phyloP scores from a whole-genome alignment of 2,797 vertebrate species.

The Spondyliosoma cantharus region DNA sequence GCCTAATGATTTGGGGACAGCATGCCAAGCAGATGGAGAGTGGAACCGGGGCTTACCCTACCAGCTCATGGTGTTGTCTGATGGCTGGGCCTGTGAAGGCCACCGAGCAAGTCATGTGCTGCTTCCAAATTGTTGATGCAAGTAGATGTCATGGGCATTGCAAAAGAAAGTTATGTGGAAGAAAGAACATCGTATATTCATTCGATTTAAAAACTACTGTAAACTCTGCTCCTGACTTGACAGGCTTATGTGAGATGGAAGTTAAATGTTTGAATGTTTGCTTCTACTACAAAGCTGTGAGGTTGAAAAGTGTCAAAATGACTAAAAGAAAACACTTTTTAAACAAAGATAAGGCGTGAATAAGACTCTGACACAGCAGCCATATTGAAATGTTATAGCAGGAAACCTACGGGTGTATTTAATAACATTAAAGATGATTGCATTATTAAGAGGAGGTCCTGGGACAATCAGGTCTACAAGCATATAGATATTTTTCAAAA shows the following conservation, averaged over 20 bases:
- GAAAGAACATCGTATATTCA: neutral
- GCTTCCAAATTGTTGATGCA: slow-evolving; percentile 24
- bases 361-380: neutral
- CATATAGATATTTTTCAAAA: too few relatives aligned
- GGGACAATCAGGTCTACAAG: too few relatives aligned
- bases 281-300: neutral
- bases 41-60: slow-evolving; percentile 62
- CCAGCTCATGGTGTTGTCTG: slow-evolving; percentile 51
- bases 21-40: slow-evolving; percentile 76
- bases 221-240: neutral
- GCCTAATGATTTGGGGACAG: slow-evolving; percentile 79
- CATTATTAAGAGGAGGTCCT: too few relatives aligned
- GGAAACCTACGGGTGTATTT: neutral
- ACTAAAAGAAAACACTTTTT: neutral
- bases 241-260: neutral
- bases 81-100: slow-evolving; percentile 32
- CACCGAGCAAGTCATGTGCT: slow-evolving; percentile 40
- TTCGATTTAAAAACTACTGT: neutral
- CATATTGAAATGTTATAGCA: neutral
- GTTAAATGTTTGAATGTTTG: neutral
- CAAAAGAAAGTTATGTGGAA: neutral
- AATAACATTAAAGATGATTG: too few relatives aligned
- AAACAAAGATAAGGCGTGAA: slow-evolving; percentile 11
- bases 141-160: slow-evolving; percentile 3
- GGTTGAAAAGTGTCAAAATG: too few relatives aligned